Evolutionary conservation across 1,140 invertebrate genomes (phyloP).

Genomic region (Paraescarpia echinospica): DNA sequence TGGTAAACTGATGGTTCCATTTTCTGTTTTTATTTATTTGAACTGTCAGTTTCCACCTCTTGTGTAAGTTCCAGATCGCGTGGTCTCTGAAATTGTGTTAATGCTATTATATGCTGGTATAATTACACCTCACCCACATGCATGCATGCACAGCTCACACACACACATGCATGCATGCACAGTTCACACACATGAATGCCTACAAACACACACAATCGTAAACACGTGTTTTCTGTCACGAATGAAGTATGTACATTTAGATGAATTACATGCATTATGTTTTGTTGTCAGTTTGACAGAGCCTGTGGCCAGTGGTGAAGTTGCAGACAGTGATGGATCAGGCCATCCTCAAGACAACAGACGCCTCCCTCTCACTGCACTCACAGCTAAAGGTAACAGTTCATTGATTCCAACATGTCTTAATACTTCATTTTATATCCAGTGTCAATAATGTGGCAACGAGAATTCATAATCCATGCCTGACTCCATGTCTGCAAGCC

Average conservation of each 20-base stretch:
- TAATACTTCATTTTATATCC: too few relatives aligned
- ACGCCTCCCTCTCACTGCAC: background rate
- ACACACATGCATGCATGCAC: background rate
- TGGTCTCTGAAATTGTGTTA: too few relatives aligned
- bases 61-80: too few relatives aligned
- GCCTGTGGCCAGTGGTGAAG: background rate
- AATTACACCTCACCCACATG: background rate
- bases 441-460: background rate
- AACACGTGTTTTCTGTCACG: too few relatives aligned
- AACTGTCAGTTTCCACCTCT: too few relatives aligned
- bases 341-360: too few relatives aligned
- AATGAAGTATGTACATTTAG: background rate
- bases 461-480: background rate
- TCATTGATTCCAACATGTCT: background rate
- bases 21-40: too few relatives aligned
- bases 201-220: too few relatives aligned
- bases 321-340: background rate
- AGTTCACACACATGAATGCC: too few relatives aligned
- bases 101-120: too few relatives aligned
- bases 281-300: background rate
- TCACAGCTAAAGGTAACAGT: background rate
- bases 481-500: background rate
- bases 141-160: background rate
- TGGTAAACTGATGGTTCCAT: too few relatives aligned
- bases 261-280: background rate